Conservation (phyloP, 2,888 invertebrate species). For the Lumbricus terrestris region DNA sequence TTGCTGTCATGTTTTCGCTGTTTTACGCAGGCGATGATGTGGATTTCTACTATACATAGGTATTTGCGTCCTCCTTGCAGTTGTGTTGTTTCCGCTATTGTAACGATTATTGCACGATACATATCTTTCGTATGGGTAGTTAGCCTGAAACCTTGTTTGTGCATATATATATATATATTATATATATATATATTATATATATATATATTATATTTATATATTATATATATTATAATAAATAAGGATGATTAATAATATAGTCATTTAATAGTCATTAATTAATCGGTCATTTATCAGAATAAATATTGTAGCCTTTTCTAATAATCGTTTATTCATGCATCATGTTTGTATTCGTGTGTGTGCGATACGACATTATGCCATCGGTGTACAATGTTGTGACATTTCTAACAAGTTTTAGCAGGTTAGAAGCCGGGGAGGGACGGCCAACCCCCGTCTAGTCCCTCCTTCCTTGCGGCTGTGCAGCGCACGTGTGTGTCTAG, state of each 20-base stretch:
- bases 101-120: slow-evolving; percentile 13
- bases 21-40: background rate
- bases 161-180: background rate
- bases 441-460: no score
- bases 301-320: slow-evolving; percentile 17
- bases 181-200: no score
- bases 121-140: slow-evolving; percentile 13
- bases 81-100: background rate
- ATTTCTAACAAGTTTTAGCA: slow-evolving; percentile 5
- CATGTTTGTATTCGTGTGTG: slow-evolving; percentile 6
- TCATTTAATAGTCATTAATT: no score
- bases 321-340: slow-evolving; percentile 5
- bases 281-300: background rate
- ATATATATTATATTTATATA: no score
- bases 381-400: slow-evolving; percentile 12
- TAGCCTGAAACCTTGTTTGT: slow-evolving; percentile 5
- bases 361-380: background rate
- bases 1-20: slow-evolving; percentile 14
- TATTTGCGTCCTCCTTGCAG: slow-evolving; percentile 9
- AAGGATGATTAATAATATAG: background rate
- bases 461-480: background rate
- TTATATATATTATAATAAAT: background rate
- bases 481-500: background rate
- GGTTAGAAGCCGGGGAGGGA: background rate
- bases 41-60: slow-evolving; percentile 5